Evolutionary conservation across 2,888 invertebrate genomes (phyloP).

Genomic region (Zootermopsis nevadensis): DNA sequence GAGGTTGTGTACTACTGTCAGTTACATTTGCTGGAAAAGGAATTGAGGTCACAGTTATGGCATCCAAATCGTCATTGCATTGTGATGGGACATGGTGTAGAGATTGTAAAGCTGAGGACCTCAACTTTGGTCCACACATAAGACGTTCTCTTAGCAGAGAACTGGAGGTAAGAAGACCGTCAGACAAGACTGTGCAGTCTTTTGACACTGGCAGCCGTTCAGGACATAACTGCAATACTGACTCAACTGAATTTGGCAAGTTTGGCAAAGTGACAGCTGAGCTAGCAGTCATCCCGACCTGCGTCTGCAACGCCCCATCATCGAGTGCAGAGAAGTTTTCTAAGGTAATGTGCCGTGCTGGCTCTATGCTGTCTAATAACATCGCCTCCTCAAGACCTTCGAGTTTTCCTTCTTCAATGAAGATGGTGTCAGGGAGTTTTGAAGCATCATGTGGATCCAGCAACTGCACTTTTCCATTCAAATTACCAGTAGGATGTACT

Average conservation of each 20-base stretch:
- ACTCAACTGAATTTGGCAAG: not conserved
- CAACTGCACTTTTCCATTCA: conserved; percentile 6
- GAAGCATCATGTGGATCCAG: not conserved
- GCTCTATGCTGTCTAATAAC: conserved; percentile 1
- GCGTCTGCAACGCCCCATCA: not conserved
- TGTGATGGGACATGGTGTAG: not conserved
- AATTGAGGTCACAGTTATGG: not conserved
- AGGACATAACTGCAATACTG: not conserved
- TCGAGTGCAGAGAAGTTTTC: conserved; percentile 1
- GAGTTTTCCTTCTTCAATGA: conserved; percentile 15
- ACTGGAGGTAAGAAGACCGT: not conserved
- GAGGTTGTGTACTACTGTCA: not conserved
- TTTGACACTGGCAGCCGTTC: not conserved
- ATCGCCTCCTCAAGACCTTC: conserved; percentile 6
- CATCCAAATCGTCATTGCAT: not conserved
- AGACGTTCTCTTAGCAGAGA: conserved; percentile 5
- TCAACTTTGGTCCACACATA: not conserved
- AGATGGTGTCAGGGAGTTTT: conserved; percentile 2
- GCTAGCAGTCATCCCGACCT: not conserved
- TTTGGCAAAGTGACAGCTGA: not conserved
- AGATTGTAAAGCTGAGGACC: not conserved
- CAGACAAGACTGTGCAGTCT: not conserved
- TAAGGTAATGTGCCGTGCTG: not conserved
- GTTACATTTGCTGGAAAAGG: not conserved
- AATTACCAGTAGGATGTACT: not conserved